Conservation (phyloP, 2,113 vertebrate species). For the Nerophis lumbriciformis region DNA sequence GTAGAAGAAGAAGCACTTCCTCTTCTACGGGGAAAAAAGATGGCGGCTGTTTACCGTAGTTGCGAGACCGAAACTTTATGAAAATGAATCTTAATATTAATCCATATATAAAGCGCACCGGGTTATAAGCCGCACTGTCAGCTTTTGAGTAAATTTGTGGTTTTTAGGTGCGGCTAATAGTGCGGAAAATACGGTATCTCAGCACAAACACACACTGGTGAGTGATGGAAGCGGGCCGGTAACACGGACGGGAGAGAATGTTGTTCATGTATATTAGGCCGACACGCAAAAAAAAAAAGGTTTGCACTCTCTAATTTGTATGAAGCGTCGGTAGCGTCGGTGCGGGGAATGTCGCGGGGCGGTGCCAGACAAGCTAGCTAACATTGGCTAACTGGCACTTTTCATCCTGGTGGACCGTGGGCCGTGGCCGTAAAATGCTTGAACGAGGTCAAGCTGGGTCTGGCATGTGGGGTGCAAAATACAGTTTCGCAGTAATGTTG, state of each 20-base stretch:
- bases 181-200: no score
- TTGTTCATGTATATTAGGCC: constrained; percentile 25
- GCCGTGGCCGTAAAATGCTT: constrained; percentile 1
- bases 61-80: no score
- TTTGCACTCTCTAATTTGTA: constrained; percentile 7
- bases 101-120: no score
- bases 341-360: constrained; percentile 41
- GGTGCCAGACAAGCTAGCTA: constrained; percentile 41
- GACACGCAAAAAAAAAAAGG: constrained; percentile 20
- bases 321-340: constrained; percentile 13
- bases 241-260: constrained; percentile 15
- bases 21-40: no score
- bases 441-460: constrained; percentile 14
- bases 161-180: no score
- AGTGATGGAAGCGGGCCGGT: constrained; percentile 23
- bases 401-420: constrained; percentile 13
- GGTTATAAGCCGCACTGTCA: no score
- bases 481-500: no score
- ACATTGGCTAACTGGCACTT: constrained; percentile 29
- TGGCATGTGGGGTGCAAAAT: no score
- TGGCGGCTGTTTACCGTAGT: no score
- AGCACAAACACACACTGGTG: constrained; percentile 10
- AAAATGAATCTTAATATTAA: no score
- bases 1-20: no score
- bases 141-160: no score